Conservation (phyloP, 2,113 vertebrate genomes). For the Laterallus jamaicensis region DNA sequence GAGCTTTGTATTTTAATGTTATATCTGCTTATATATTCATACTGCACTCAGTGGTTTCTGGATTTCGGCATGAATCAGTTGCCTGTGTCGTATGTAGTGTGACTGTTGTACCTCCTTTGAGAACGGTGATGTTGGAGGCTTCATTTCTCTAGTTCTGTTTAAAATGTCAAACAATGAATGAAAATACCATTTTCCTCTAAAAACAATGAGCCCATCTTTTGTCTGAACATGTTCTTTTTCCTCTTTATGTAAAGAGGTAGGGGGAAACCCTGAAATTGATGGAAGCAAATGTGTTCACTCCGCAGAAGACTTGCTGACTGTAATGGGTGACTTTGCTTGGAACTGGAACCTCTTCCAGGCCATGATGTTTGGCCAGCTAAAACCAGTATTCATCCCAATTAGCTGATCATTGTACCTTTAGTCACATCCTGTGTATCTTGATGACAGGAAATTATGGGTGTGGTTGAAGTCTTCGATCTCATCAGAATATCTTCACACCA, state of each 20-base stretch:
- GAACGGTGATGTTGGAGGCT: neutral
- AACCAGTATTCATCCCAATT: conserved; percentile 23
- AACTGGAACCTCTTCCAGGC: neutral
- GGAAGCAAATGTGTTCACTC: neutral
- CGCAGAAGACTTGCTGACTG: neutral
- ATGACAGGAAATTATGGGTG: neutral
- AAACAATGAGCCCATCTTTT: neutral
- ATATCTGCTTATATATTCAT: neutral
- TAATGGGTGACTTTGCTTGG: neutral
- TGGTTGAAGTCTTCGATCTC: neutral
- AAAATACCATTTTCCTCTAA: neutral
- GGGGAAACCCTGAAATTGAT: neutral
- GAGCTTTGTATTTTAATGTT: conserved; percentile 19
- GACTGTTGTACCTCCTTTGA: neutral
- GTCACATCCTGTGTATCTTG: conserved; percentile 55
- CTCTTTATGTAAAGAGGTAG: neutral
- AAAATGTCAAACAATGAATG: neutral
- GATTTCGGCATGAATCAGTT: neutral
- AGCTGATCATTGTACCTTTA: conserved; percentile 47
- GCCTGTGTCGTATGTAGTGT: neutral
- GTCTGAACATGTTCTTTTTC: neutral
- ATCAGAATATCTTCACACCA: neutral
- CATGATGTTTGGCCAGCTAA: neutral
- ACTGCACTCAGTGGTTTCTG: neutral
- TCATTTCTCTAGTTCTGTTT: neutral